These are phyloP conservation scores for Cinclus mexicanus DNA, from an alignment of 2,113 vertebrate species.

Conservation along the genomic window DNA sequence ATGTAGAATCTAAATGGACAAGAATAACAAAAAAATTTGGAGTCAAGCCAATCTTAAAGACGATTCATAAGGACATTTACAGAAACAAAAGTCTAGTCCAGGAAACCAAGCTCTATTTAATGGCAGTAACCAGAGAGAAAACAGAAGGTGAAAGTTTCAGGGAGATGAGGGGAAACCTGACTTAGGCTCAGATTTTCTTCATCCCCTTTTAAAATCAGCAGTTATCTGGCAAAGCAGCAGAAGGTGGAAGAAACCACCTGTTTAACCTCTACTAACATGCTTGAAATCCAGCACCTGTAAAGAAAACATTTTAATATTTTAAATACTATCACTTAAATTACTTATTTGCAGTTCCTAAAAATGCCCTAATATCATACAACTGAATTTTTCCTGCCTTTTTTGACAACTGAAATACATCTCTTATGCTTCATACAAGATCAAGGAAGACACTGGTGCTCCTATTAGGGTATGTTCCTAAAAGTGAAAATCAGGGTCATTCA, in stretches of 20 bases:
- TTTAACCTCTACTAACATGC: not conserved
- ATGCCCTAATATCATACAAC: not conserved
- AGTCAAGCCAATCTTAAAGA: not conserved
- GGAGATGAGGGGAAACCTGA: not conserved
- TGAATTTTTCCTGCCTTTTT: not conserved
- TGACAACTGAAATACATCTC: not conserved
- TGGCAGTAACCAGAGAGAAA: not conserved
- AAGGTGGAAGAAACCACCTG: not conserved
- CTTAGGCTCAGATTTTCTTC: not conserved
- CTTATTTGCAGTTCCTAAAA: not conserved
- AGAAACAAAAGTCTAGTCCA: not conserved
- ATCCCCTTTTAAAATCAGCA: not conserved
- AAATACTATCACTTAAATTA: not conserved
- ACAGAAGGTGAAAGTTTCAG: not conserved
- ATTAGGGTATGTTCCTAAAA: not conserved
- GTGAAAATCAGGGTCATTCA: not conserved
- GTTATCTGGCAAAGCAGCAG: not conserved
- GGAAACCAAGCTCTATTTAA: not conserved
- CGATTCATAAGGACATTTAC: not conserved
- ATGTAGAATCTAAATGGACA: not conserved
- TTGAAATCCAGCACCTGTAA: not conserved
- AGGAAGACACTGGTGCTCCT: not conserved
- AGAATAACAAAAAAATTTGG: not conserved
- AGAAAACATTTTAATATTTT: not conserved
- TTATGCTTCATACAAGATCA: not conserved